Base-by-base conservation (phyloP, 2,888 invertebrate species). In the Scaptomyza caliginosa region DNA sequence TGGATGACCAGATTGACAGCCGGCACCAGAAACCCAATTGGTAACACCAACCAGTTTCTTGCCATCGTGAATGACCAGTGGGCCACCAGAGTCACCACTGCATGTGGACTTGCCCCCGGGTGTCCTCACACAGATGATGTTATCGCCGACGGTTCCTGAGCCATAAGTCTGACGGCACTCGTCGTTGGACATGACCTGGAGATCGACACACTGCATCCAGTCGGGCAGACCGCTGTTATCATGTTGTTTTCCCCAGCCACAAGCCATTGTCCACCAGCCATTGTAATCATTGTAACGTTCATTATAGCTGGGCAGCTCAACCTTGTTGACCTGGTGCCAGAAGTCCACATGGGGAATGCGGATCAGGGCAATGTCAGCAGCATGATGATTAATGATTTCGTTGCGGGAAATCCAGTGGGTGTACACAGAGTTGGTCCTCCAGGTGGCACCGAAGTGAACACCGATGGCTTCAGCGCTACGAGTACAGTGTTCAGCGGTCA, bases 1-100 rank as follows among this genome's bases (percentile, higher is more conserved):
- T 10, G 89, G 89, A 2, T 56, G 21, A 16, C 74, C 75, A 2
- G 59, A 40, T 23, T 76, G 62, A 42, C 88, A 83, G 11, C 80
- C 88, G n/a, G n/a, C n/a, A n/a, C n/a, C n/a, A n/a, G n/a, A n/a
- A 24, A 42, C 51, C 10, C 40, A 26, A 10, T 67, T 56, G 2
- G 76, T 79, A 16, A 88, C 71, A 23, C 87, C 87, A 24, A 88
- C 56, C 10, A 88, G 42, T 6, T 52, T 60, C 50, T 55, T 73
- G 21, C 67, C 68, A 4, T 74, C 74, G 16, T 82, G 63, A 2
- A 74, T 59, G 3, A 88, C 83, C 60, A 91, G 69, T n/a, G 92
- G 91, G 17, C 91, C 91, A 16, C 92, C 92, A 39, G 90, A 90
- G 72, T 92, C 92, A 8, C 92, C 92, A 21, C 70, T 85, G 77